Percentiles rank a stretch among this genome's conserved stretches.
These are phyloP conservation scores for Philhelius pedissequus DNA, from an alignment of 2,888 invertebrate genomes.

Conservation along the genomic window DNA sequence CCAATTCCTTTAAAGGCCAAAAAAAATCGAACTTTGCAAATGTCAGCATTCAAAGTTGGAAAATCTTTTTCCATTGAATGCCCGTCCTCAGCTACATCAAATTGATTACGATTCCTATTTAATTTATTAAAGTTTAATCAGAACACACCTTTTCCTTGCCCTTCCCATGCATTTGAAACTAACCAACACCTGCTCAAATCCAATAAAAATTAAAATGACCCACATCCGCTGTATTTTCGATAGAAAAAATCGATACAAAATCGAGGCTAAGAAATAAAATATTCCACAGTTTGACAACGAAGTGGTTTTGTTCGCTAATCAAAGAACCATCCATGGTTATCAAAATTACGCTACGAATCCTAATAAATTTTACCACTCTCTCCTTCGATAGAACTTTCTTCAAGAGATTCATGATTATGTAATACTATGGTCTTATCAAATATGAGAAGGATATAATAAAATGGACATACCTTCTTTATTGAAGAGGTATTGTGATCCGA, in stretches of 20 bases:
- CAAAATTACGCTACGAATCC: background rate
- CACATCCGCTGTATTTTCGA: background rate
- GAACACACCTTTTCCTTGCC: slow-evolving; percentile 37
- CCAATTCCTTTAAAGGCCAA: background rate
- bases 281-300: background rate
- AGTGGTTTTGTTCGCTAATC: background rate
- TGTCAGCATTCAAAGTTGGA: background rate
- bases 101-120: background rate
- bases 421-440: background rate
- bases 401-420: background rate
- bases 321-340: background rate
- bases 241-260: background rate
- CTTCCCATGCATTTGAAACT: background rate
- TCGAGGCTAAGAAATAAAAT: background rate
- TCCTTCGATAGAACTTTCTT: background rate
- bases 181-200: background rate
- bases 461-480: slow-evolving; percentile 45
- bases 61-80: background rate
- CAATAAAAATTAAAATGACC: background rate
- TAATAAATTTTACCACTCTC: background rate
- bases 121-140: slow-evolving; percentile 42
- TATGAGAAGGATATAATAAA: too few relatives aligned
- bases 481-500: slow-evolving; percentile 1
- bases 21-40: background rate
- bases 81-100: background rate